Base-by-base conservation (phyloP, 2,113 vertebrate species). In the Cyprinus carpio region DNA sequence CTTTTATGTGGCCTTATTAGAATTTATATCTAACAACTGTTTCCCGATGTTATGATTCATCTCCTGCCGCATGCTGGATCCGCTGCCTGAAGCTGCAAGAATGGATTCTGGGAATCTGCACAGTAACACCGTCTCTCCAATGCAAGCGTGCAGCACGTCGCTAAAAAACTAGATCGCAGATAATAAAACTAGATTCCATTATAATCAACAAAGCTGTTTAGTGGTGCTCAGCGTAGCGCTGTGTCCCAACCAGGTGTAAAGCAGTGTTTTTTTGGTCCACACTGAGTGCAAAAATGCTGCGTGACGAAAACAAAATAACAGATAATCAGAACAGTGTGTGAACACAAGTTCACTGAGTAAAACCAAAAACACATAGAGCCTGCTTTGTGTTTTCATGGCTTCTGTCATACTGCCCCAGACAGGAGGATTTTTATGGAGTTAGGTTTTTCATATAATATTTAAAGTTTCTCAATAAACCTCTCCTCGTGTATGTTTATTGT, bases 1-100 rank as follows among this genome's bases (percentile, higher is more conserved):
- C 76, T 88, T 86, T 89, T 86, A 84, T 90, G 81, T 75, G 62
- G 89, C 83, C 85, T 88, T 88, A 86, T 88, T 89, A 87, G 85
- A 89, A 90, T 90, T 89, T 87, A 88, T 88, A 87, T 91, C 81
- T 88, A 86, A 87, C 86, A 87, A 90, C 87, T 88, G 89, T 88
- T 90, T 89, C 89, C 89, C 74, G 29, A 83, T 43, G 29, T 86
- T 83, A 78, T 90, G 89, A 90, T 88, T 89, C 86, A 89, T 87
- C 86, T 87, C 65, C 71, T 79, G 75, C 71, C 67, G 78, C 49
- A 86, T 27, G 27, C 87, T 76, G 71, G 82, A 75, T 84, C 40
- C 51, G 12, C 51, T 29, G 31, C 75, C 72, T 89, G 84, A 88
- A 83, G 79, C 84, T 54, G 31, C 83, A 72, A 82, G 79, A 90